Base-by-base conservation (phyloP, 2,888 invertebrate genomes). In the Leptopilina syphax region DNA sequence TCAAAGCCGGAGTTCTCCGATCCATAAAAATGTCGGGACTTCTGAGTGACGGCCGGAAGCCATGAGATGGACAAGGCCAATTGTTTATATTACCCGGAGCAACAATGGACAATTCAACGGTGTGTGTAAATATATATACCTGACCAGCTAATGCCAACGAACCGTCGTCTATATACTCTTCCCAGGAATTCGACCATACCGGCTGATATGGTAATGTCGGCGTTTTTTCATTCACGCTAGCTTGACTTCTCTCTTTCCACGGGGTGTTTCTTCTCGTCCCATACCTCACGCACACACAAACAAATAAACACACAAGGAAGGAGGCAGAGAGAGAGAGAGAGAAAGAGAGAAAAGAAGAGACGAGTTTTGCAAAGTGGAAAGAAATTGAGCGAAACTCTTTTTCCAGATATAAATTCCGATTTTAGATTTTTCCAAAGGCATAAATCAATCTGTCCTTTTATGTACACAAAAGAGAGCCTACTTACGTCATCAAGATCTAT, bases 31-130 rank as follows among this genome's bases (percentile, higher is more conserved):
- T 90, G 90, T 89, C 91, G 89, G 87, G 87, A 85, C 87, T 88
- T 87, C 86, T 89, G 91, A 91, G 89, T 91, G 91, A 91, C 90
- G 89, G 91, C 89, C 90, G 91, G 91, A 91, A 91, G 86, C 89
- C 84, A 84, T 80, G 85, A 88, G 91, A 91, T 89, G 91, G 92
- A 91, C 91, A 91, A 90, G 91, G 90, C 90, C 91, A 91, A 91
- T 91, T 91, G 90, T 90, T 90, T 91, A 89, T 90, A 91, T 90
- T 89, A 90, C 89, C 88, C 87, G 86, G 84, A 85, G 87, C 87
- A 89, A 90, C 90, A 91, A 91, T 90, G 90, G 88, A 86, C 87
- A 87, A 85, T 85, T 76, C 85, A 84, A 82, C 83, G 83, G 86
- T 84, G 86, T 85, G 87, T 84, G 84, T 83, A 82, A 77, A 73